Base-by-base conservation (phyloP, 1,140 invertebrate species). In the Papilio dardanus region DNA sequence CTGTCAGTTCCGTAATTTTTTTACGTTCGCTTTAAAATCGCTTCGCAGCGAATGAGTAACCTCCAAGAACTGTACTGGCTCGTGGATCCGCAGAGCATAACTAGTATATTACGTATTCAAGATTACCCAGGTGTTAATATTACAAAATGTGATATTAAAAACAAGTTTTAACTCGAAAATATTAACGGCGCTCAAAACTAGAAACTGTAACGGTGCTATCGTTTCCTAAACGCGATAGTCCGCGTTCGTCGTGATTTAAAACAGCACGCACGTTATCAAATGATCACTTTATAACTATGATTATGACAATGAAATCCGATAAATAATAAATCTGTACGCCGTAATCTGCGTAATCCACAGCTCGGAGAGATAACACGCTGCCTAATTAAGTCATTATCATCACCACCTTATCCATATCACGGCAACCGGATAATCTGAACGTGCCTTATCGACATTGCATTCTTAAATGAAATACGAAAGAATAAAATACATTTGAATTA, bases 271-370 rank as follows among this genome's bases (percentile, higher is more conserved):
- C 73, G 24, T 80, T 77, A 79, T 79, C 76, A 35, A 58, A 78
- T 82, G 78, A 81, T 84, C 79, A 76, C 69, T 84, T 81, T 76
- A 69, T 28, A 80, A 82, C 81, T 79, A 84, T 83, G 77, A 85
- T 77, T 83, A 84, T 88, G 86, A 82, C 84, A 76, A 81, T 77
- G 65, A 71, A 80, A 50, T 73, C 75, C 81, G 88, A 86, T 86
- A 87, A 86, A 84, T 69, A 81, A 88, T 83, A 90, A 89, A 90
- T 90, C 87, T 87, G 82, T 86, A 62, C 54, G 85, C 81, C 67
- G 74, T 84, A 86, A 89, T 89, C 87, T 69, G 50, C 67, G 77
- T 89, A 86, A 91, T 91, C 89, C 88, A 76, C 79, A 71, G 81
- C 79, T 86, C 33, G 78, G 65, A 62, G 68, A 71, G 84, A 86